phyloP scores from a whole-genome alignment of 2,797 vertebrate species.

The Peromyscus melanophrys region DNA sequence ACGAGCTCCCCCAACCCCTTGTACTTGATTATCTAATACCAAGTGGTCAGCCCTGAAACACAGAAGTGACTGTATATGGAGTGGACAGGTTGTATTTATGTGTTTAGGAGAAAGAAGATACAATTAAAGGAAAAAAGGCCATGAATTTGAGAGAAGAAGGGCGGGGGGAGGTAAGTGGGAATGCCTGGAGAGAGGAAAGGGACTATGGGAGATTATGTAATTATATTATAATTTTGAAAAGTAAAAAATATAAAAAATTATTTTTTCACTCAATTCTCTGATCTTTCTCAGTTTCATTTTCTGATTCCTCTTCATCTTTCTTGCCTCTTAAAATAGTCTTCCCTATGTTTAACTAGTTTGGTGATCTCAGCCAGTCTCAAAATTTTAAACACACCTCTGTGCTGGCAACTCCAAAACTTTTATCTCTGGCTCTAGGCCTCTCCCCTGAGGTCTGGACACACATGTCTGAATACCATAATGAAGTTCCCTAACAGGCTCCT shows the following conservation, averaged over 20 bases:
- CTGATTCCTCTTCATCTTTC: slow-evolving; percentile 27
- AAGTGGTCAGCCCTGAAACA: not conserved
- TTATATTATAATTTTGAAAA: not conserved
- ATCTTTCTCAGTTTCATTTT: slow-evolving; percentile 32
- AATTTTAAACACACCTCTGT: slow-evolving; percentile 50
- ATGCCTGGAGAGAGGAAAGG: not conserved
- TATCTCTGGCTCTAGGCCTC: not conserved
- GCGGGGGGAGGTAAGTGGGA: no score
- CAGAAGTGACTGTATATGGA: not conserved
- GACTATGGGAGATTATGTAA: not conserved
- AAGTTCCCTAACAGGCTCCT: not conserved
- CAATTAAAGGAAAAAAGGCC: not conserved
- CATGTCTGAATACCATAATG: not conserved
- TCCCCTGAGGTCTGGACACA: not conserved
- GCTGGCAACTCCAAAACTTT: not conserved
- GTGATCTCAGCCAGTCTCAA: not conserved
- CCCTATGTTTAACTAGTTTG: not conserved
- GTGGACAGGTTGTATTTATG: not conserved
- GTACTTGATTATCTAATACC: not conserved
- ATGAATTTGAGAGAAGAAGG: not conserved
- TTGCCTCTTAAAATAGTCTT: slow-evolving; percentile 44
- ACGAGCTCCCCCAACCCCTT: not conserved
- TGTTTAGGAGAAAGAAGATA: not conserved
- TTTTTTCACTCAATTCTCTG: not conserved
- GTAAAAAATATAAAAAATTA: not conserved